Conservation (phyloP, 2,888 invertebrate species). For the Diploptera punctata region DNA sequence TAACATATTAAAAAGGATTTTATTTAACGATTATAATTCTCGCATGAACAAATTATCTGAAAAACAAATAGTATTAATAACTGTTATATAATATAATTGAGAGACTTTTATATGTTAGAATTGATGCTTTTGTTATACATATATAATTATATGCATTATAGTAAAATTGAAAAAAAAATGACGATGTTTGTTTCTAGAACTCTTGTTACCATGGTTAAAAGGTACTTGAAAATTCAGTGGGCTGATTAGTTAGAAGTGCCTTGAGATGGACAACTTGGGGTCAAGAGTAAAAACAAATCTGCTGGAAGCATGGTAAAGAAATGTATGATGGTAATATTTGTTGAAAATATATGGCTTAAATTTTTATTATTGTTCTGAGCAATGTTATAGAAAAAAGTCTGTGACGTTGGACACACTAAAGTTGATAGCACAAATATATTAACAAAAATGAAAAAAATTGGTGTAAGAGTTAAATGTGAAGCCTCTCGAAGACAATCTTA, state of each 20-base stretch:
- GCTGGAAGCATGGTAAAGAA: slow-evolving; percentile 3
- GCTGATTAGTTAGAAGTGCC: slow-evolving; percentile 28
- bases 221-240: slow-evolving; percentile 11
- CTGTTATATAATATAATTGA: neutral
- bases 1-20: neutral
- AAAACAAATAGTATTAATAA: too few species aligned
- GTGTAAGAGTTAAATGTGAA: neutral
- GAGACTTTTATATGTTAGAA: slow-evolving; percentile 20
- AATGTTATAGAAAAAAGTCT: neutral
- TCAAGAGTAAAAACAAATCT: too few species aligned
- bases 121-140: slow-evolving; percentile 14
- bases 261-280: slow-evolving; percentile 26
- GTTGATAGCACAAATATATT: neutral
- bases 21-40: too few species aligned
- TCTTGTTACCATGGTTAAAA: slow-evolving; percentile 1
- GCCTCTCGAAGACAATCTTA: slow-evolving; percentile 17
- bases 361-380: slow-evolving; percentile 18
- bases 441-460: neutral
- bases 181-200: slow-evolving; percentile 18
- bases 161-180: neutral
- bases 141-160: too few species aligned
- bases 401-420: neutral
- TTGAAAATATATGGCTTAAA: slow-evolving; percentile 17
- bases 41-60: too few species aligned
- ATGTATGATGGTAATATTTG: neutral